Conservation (phyloP, 2,113 vertebrate genomes). For the Noturus placidus region DNA sequence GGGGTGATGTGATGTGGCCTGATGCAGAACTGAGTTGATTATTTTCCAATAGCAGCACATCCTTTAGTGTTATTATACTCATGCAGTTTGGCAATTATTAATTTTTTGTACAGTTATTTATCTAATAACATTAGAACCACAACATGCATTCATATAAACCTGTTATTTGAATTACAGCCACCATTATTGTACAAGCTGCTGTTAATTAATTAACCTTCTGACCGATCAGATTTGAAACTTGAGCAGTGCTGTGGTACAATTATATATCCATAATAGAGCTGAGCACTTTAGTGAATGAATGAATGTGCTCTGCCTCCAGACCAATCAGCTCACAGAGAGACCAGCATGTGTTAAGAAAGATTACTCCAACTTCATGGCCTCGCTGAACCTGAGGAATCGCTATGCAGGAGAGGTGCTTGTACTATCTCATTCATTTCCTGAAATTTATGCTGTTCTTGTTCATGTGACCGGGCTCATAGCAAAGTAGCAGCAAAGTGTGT, state of each 20-base stretch:
- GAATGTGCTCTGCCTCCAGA: constrained; percentile 64
- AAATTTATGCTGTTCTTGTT: neutral
- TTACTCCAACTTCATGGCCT: constrained; percentile 99
- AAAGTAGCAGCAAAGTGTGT: neutral
- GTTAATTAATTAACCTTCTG: neutral
- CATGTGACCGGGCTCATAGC: neutral
- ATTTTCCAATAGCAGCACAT: neutral
- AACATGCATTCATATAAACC: neutral
- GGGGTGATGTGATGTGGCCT: neutral
- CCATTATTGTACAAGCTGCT: neutral
- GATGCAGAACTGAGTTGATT: neutral
- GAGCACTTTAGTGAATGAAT: neutral
- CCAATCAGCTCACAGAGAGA: constrained; percentile 92
- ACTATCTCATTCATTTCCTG: neutral
- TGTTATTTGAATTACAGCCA: neutral
- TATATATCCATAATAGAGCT: neutral
- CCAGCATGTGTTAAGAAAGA: constrained; percentile 97
- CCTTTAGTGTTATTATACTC: neutral
- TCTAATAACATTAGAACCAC: neutral
- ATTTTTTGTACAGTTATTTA: neutral
- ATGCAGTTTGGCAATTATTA: neutral
- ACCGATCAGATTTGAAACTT: neutral
- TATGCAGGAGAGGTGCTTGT: constrained; percentile 88
- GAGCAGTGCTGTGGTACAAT: neutral
- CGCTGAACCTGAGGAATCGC: constrained; percentile 95